Percentiles rank a stretch among this genome's conserved stretches.
These are phyloP conservation scores for Lagria hirta DNA, from an alignment of 2,888 invertebrate genomes.

Conservation along the genomic window DNA sequence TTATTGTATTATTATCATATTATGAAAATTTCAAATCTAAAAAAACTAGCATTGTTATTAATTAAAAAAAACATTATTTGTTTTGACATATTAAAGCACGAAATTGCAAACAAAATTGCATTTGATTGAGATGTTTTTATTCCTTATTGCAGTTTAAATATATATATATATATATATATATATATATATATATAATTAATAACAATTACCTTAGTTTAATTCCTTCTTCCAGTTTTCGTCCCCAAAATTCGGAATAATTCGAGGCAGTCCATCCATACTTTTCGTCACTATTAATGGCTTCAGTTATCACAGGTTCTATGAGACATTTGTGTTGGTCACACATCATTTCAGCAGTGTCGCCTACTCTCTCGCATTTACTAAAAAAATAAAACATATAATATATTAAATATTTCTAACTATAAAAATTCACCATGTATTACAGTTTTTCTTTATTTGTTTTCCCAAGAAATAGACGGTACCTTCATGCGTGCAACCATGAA, in stretches of 20 bases:
- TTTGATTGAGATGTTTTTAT: too few relatives aligned
- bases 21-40: too few relatives aligned
- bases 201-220: constrained; percentile 50
- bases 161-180: constrained; percentile 1
- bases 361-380: constrained; percentile 21
- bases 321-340: constrained; percentile 78
- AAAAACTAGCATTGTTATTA: too few relatives aligned
- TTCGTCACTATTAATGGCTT: constrained; percentile 63
- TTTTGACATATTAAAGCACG: too few relatives aligned
- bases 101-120: too few relatives aligned
- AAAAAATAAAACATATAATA: constrained; percentile 10
- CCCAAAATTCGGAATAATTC: constrained; percentile 84
- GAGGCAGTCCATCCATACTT: constrained; percentile 73
- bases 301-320: constrained; percentile 69
- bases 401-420: constrained; percentile 4
- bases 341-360: constrained; percentile 55
- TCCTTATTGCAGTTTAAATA: too few relatives aligned
- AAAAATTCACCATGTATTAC: constrained; percentile 70
- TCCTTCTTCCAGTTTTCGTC: constrained; percentile 78
- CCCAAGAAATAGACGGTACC: constrained; percentile 56
- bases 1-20: too few relatives aligned
- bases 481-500: constrained; percentile 58
- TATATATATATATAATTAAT: neutral
- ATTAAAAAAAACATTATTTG: too few relatives aligned
- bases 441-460: constrained; percentile 62